Conservation (phyloP, 1,140 invertebrate genomes). For the Polyergus mexicanus region DNA sequence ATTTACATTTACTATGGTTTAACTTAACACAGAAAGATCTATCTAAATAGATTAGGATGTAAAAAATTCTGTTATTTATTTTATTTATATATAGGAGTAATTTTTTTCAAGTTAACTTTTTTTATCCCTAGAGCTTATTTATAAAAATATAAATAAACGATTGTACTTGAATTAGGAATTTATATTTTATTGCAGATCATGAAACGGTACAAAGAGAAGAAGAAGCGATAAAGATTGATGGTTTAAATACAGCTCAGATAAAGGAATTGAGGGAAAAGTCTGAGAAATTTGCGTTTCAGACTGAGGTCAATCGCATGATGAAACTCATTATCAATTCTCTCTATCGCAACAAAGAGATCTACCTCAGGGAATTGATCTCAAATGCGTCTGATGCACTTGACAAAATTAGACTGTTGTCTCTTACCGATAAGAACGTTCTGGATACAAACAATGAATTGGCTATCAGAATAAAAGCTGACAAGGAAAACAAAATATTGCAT, state of each 20-base stretch:
- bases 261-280: constrained; percentile 96
- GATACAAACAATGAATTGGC: constrained; percentile 93
- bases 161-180: background rate
- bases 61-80: background rate
- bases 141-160: constrained; percentile 20
- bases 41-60: background rate
- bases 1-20: background rate
- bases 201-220: constrained; percentile 95
- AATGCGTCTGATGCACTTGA: constrained; percentile 98
- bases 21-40: background rate
- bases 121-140: background rate
- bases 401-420: constrained; percentile 96
- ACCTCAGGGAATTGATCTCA: constrained; percentile 98
- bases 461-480: constrained; percentile 98
- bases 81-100: constrained; percentile 1
- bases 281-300: constrained; percentile 98
- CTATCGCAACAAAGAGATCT: constrained; percentile 99
- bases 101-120: constrained; percentile 17
- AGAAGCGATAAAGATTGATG: constrained; percentile 98
- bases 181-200: constrained; percentile 88
- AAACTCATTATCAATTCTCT: constrained; percentile 99
- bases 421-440: constrained; percentile 94
- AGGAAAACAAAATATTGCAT: constrained; percentile 97
- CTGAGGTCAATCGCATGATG: constrained; percentile 99
- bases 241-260: constrained; percentile 96